Evolutionary conservation across 2,888 invertebrate genomes (phyloP), one percentile per base, ranked within the genome.

Genomic region (Pristionchus maxplancki): DNA sequence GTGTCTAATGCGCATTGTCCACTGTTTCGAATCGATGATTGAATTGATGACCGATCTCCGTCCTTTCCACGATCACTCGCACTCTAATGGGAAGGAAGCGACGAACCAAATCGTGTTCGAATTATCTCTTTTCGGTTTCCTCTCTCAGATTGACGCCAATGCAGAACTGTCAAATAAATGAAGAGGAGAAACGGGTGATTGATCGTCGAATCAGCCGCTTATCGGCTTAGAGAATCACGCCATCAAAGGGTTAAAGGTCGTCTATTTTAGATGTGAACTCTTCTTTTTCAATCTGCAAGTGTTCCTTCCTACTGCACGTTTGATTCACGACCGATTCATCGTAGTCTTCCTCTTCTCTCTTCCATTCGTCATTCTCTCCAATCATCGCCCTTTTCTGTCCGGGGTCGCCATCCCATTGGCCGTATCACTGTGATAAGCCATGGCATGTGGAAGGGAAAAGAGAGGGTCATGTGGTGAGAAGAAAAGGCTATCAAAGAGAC

Each of bases 381-480:
- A 67, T 71, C 71, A 37, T 1, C 37, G 71, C 71, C 71, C 71
- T 71, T 71, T 71, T 37, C 37, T 37, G 37, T 17, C 20, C 37
- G 8, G 71, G 71, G 71, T 71, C 71, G 37, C 71, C 71, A 71
- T 71, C 40, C 71, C 17, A 67, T 67, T 67, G 13, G 34, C 31
- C 71, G 11, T 71, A 53, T 83, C 53, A 83, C 24, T n/a, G 24
- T 58, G 44, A 58, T 53, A 71, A 86, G 81, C n/a, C 34, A 81
- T 64, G 40, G 71, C 62, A 44, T 53, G 24, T 44, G 58, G 20
- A 28, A n/a, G 81, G 28, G 34, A 50, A 53, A 40, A 44, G 81
- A 58, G 67, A 88, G 81, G 31, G 40, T 40, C 37, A 64, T 31
- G 48, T 40, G 85, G 34, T 5, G 34, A 17, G 31, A 37, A 17